A percentile compares a stretch with the other conserved stretches of the same genome.
Evolutionary conservation across 2,888 invertebrate genomes (phyloP).

Genomic region (Hemicrepidius hirtus): DNA sequence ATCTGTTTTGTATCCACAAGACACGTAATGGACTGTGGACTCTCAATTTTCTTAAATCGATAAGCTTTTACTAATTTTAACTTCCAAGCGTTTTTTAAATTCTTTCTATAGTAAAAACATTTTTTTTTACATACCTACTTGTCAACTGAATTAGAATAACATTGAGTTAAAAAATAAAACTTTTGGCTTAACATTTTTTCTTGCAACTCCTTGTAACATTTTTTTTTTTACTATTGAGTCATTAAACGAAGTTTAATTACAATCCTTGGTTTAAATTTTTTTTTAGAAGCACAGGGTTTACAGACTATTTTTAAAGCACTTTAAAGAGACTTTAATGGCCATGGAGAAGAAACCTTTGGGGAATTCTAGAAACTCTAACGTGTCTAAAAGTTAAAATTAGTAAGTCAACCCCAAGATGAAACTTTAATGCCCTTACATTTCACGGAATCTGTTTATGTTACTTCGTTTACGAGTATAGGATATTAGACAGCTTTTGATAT

Average conservation of each 20-base stretch:
- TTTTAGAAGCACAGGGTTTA: background rate
- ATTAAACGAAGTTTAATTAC: conserved; percentile 11
- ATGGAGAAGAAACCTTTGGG: background rate
- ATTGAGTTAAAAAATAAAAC: background rate
- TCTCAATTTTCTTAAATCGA: too few species aligned
- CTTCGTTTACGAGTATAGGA: too few species aligned
- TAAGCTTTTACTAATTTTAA: too few species aligned
- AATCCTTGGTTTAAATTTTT: background rate
- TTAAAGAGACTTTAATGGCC: background rate
- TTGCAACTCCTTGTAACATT: background rate
- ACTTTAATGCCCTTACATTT: too few species aligned
- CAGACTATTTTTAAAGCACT: too few species aligned
- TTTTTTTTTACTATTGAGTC: background rate
- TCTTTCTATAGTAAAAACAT: background rate
- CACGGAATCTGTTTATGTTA: too few species aligned
- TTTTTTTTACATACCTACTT: background rate
- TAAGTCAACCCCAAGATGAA: too few species aligned
- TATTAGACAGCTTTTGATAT: too few species aligned
- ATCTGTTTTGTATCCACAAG: too few species aligned
- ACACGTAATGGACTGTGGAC: too few species aligned
- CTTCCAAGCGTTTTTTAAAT: background rate
- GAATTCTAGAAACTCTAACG: too few species aligned
- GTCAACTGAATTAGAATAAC: conserved; percentile 4
- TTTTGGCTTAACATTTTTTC: background rate
- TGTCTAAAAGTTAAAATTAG: too few species aligned